These are phyloP conservation scores for Macrotrachela quadricornifera DNA, from an alignment of 1,140 invertebrate species.

Conservation along the genomic window DNA sequence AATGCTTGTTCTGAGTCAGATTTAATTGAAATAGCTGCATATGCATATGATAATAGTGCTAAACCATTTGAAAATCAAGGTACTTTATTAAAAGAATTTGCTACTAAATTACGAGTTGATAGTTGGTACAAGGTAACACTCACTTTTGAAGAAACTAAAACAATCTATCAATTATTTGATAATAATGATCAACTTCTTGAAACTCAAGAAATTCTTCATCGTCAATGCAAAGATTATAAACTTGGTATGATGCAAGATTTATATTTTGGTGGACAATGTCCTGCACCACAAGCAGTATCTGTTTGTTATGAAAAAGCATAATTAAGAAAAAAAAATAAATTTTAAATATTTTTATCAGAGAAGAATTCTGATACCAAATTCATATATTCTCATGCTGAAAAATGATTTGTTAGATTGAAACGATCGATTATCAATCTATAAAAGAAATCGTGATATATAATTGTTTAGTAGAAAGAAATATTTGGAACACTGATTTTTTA, in stretches of 20 bases:
- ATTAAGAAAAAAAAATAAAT: no score
- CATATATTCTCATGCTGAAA: no score
- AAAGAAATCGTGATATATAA: no score
- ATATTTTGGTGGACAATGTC: constrained; percentile 7
- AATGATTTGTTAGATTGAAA: no score
- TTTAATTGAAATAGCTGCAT: constrained; percentile 5
- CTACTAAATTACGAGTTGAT: constrained; percentile 3
- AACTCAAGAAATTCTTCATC: neutral
- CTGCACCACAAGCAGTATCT: neutral
- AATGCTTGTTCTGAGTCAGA: neutral
- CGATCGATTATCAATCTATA: no score
- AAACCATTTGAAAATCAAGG: constrained; percentile 5
- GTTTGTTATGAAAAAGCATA: neutral
- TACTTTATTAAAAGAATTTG: neutral
- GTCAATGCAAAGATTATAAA: constrained; percentile 1
- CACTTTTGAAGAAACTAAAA: neutral
- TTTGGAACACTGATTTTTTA: no score
- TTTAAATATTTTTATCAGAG: no score
- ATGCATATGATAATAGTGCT: constrained; percentile 4
- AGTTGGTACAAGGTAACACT: neutral
- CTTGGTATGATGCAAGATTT: neutral
- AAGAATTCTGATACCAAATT: no score
- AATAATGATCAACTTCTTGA: neutral
- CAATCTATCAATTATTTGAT: constrained; percentile 1
- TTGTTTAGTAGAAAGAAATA: no score